These are phyloP conservation scores for Amphipyra tragopoginis DNA, from an alignment of 2,888 invertebrate genomes.

Conservation along the genomic window DNA sequence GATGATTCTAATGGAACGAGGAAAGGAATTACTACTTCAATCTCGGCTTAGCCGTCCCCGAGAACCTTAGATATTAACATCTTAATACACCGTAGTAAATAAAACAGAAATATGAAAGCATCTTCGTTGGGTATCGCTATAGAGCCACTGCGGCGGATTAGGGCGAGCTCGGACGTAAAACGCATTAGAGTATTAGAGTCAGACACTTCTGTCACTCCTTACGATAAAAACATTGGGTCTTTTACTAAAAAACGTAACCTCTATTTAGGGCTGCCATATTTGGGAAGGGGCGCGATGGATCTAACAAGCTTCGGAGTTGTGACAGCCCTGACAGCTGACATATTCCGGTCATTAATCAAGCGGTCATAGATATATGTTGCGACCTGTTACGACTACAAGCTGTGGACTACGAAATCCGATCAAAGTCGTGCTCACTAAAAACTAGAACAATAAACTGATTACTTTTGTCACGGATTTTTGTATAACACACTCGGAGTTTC, in stretches of 20 bases:
- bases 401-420: slow-evolving; percentile 66
- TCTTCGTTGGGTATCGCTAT: slow-evolving; percentile 44
- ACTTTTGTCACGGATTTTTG: slow-evolving; percentile 30
- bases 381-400: slow-evolving; percentile 68
- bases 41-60: slow-evolving; percentile 50
- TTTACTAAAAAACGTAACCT: slow-evolving; percentile 80
- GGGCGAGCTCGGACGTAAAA: slow-evolving; percentile 59
- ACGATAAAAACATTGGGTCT: slow-evolving; percentile 79
- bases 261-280: slow-evolving; percentile 81
- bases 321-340: slow-evolving; percentile 88
- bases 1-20: slow-evolving; percentile 64
- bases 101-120: slow-evolving; percentile 52
- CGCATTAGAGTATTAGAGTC: slow-evolving; percentile 74
- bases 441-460: slow-evolving; percentile 54
- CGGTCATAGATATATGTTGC: slow-evolving; percentile 75
- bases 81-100: slow-evolving; percentile 31
- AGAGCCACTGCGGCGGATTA: slow-evolving; percentile 48
- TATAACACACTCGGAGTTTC: background rate
- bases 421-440: slow-evolving; percentile 60
- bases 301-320: slow-evolving; percentile 87
- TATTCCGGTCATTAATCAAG: slow-evolving; percentile 87
- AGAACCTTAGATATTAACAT: slow-evolving; percentile 51
- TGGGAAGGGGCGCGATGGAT: slow-evolving; percentile 80
- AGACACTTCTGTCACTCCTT: slow-evolving; percentile 72
- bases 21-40: slow-evolving; percentile 65